Conservation (phyloP, 2,888 invertebrate genomes). For the Pherbina coryleti region DNA sequence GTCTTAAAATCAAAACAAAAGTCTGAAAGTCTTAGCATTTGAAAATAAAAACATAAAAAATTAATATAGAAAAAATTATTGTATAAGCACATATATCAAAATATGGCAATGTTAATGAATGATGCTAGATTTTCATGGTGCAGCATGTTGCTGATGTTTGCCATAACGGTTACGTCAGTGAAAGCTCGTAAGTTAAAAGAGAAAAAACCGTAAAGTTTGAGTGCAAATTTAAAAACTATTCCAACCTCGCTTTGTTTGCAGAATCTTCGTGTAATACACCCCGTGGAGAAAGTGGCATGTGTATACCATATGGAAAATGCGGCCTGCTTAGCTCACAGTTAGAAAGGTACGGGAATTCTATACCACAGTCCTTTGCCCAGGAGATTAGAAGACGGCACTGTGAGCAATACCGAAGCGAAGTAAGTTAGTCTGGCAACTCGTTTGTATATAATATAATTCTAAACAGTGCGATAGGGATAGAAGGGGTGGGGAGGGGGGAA, state of each 20-base stretch:
- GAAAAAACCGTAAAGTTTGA: no score
- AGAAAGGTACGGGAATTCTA: slow-evolving; percentile 29
- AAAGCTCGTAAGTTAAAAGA: slow-evolving; percentile 2
- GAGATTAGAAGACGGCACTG: slow-evolving; percentile 34
- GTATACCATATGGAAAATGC: slow-evolving; percentile 45
- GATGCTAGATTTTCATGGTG: neutral
- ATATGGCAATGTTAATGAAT: no score
- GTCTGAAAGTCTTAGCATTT: no score
- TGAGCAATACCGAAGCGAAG: neutral
- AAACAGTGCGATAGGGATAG: no score
- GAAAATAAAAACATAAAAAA: no score
- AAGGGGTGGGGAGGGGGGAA: no score
- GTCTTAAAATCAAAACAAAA: no score
- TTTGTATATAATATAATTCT: no score
- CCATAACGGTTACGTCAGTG: neutral
- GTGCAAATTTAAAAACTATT: no score
- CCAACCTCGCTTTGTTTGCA: slow-evolving; percentile 5
- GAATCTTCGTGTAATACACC: slow-evolving; percentile 46
- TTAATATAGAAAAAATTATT: no score
- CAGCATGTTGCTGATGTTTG: neutral
- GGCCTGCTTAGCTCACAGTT: slow-evolving; percentile 33
- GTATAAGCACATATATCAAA: no score
- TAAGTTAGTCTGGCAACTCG: neutral
- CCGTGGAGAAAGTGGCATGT: slow-evolving; percentile 38
- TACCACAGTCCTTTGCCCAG: slow-evolving; percentile 39